Percentiles rank a stretch among this genome's conserved stretches.
Evolutionary conservation across 2,888 invertebrate species (phyloP).

Genomic region (Meandrusa payeni): DNA sequence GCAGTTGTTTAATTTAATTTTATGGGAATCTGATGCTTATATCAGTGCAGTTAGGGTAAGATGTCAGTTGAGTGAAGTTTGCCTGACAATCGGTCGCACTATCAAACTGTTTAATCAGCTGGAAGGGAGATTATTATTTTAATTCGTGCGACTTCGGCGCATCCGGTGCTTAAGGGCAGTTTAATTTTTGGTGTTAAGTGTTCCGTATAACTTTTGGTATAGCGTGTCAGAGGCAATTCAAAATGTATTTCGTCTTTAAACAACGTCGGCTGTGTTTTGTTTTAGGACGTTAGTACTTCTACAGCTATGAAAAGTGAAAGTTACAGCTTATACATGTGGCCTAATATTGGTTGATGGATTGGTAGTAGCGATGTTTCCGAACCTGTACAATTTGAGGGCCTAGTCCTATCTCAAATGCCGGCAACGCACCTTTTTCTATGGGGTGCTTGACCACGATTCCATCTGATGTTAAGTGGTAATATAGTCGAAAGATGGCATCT

Average conservation of each 20-base stretch:
- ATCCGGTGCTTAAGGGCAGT: slow-evolving; percentile 32
- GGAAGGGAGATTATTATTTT: slow-evolving; percentile 49
- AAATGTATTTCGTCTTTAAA: neutral
- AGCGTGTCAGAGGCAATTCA: neutral
- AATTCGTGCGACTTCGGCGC: slow-evolving; percentile 38
- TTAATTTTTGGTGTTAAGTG: slow-evolving; percentile 29
- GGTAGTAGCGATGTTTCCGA: too few species aligned
- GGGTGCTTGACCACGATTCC: too few species aligned
- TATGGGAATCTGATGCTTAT: slow-evolving; percentile 13
- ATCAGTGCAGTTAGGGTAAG: neutral
- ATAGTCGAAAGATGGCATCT: too few species aligned
- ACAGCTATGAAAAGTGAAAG: too few species aligned
- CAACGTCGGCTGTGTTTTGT: too few species aligned
- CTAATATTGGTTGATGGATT: too few species aligned
- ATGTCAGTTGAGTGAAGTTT: slow-evolving; percentile 5
- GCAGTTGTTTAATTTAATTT: slow-evolving; percentile 22
- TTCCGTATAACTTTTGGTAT: slow-evolving; percentile 13
- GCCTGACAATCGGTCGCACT: slow-evolving; percentile 24
- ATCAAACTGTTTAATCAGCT: slow-evolving; percentile 62
- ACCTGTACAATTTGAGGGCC: too few species aligned
- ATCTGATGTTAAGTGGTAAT: too few species aligned
- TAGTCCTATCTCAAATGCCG: too few species aligned
- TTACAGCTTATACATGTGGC: too few species aligned
- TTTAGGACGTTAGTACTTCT: too few species aligned
- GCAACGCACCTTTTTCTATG: too few species aligned